Evolutionary conservation across 2,113 vertebrate genomes (phyloP), one percentile per base, ranked within the genome.

Genomic region (Menura novaehollandiae): DNA sequence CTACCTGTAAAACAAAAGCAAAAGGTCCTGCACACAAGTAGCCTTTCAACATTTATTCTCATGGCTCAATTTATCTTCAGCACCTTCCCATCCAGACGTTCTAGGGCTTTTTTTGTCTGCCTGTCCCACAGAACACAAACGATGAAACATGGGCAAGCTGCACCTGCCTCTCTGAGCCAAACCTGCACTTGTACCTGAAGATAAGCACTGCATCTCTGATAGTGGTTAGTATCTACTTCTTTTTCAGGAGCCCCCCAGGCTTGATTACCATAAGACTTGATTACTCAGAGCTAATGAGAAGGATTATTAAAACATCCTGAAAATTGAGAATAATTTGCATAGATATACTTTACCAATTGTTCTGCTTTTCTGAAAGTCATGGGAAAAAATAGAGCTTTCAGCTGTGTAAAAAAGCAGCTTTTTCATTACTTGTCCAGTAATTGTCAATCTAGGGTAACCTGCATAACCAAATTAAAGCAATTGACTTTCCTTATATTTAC

Each of bases 301-400:
- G 39, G 63, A 93, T 96, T 96, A 94, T 88, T 91, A 95, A 96
- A 90, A 92, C 51, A 93, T 79, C 91, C 78, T 92, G 87, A 94
- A 95, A 96, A 96, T 88, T 86, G 90, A 49, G 51, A 91, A 86
- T 63, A 58, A 94, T 90, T 92, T 94, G 75, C 95, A 69, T 76
- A 81, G 67, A 56, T 43, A 56, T 26, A 49, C 58, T 92, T 89
- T 75, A 87, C 37, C 64, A 84, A 84, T 94, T 85, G 63, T 93
- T 95, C 88, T 92, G 58, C 47, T 89, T 84, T 84, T 86, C 89
- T 95, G 69, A 91, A 93, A 84, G 88, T 95, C 74, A 47, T 26
- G 53, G 51, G 1, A 10, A 74, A 95, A 81, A 95, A n/a, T 6
- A 69, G 81, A 93, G 78, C 72, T 94, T 93, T 91, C 62, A 60